A percentile compares a stretch with the other conserved stretches of the same genome.
phyloP scores from a whole-genome alignment of 2,797 vertebrate genomes.

The Acanthurus tractus region DNA sequence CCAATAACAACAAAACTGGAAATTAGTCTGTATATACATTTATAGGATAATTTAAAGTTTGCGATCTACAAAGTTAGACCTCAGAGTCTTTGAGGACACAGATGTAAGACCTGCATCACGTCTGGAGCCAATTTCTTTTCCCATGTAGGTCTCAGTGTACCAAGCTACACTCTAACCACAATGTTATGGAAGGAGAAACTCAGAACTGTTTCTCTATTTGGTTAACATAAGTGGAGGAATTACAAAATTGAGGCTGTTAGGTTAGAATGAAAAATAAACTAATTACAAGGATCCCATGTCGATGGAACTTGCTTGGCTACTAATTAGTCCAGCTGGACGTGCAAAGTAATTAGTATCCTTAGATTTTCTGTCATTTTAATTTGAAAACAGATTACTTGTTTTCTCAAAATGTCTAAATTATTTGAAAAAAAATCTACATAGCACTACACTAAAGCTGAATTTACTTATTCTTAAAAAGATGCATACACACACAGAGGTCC shows the following conservation, averaged over 20 bases:
- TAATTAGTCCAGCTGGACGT: constrained; percentile 17
- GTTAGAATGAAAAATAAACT: constrained; percentile 69
- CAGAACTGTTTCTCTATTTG: constrained; percentile 67
- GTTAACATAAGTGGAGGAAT: constrained; percentile 63
- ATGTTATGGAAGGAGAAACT: constrained; percentile 73
- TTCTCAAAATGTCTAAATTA: background rate
- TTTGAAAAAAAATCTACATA: background rate
- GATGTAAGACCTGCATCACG: constrained; percentile 67
- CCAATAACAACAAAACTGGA: constrained; percentile 50
- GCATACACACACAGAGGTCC: constrained; percentile 31
- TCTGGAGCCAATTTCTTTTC: constrained; percentile 78
- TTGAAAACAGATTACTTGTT: background rate
- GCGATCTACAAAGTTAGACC: constrained; percentile 80
- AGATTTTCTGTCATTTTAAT: background rate
- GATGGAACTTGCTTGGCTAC: constrained; percentile 19
- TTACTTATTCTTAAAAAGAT: constrained; percentile 55
- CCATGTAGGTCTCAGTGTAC: constrained; percentile 61
- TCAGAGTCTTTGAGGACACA: constrained; percentile 81
- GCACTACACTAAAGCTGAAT: constrained; percentile 16
- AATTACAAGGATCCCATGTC: constrained; percentile 39
- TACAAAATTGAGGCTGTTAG: constrained; percentile 62
- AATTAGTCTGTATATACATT: constrained; percentile 73
- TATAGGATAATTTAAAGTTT: constrained; percentile 80
- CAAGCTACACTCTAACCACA: constrained; percentile 62
- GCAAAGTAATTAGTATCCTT: background rate